Evolutionary conservation across 2,888 invertebrate genomes (phyloP).

Genomic region (Drosophila affinis): DNA sequence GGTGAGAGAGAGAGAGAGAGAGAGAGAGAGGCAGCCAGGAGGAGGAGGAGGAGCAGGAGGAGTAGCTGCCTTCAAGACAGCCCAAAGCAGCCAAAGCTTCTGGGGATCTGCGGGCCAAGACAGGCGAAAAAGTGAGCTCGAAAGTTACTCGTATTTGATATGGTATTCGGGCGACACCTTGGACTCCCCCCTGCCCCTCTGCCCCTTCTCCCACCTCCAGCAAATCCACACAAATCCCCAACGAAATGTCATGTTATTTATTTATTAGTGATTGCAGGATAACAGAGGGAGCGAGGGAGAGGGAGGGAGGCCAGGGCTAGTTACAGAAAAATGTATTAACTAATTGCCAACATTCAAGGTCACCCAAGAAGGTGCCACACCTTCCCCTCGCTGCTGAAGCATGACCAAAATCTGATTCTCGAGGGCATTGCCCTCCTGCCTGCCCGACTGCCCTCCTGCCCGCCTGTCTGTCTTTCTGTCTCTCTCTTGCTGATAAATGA

Average conservation of each 20-base stretch:
- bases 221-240: slow-evolving; percentile 3
- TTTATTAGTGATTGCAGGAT: slow-evolving; percentile 71
- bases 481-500: slow-evolving; percentile 48
- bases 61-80: slow-evolving; percentile 13
- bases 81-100: slow-evolving; percentile 26
- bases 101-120: slow-evolving; percentile 28
- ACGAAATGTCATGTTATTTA: slow-evolving; percentile 64
- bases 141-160: too few species aligned
- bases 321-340: slow-evolving; percentile 58
- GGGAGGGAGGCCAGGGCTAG: slow-evolving; percentile 24
- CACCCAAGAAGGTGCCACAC: slow-evolving; percentile 16
- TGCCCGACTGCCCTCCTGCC: slow-evolving; percentile 13
- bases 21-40: slow-evolving; percentile 18
- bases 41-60: slow-evolving; percentile 11
- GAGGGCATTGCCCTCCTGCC: slow-evolving; percentile 38
- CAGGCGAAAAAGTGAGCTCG: slow-evolving; percentile 33
- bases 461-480: background rate
- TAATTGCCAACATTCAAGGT: slow-evolving; percentile 63
- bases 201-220: background rate
- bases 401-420: slow-evolving; percentile 41
- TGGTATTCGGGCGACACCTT: slow-evolving; percentile 10
- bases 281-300: slow-evolving; percentile 18
- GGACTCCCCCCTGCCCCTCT: background rate
- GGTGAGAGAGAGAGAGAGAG: slow-evolving; percentile 20
- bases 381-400: slow-evolving; percentile 15